Conservation (phyloP, 2,797 vertebrate genomes). For the Lemur catta region DNA sequence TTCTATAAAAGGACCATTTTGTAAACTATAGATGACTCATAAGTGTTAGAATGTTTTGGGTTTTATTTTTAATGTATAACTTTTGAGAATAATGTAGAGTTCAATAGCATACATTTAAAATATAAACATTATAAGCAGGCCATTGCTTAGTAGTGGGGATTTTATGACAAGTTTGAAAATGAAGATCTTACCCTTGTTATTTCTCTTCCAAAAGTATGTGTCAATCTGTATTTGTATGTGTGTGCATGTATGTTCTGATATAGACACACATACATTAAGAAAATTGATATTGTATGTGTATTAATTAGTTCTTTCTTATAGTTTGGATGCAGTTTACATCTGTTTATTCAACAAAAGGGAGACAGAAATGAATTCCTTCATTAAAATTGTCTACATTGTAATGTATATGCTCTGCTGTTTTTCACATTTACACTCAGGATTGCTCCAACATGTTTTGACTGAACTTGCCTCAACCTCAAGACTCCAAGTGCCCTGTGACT, state of each 20-base stretch:
- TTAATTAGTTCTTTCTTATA: slow-evolving; percentile 45
- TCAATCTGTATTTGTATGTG: not conserved
- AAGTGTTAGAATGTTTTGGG: not conserved
- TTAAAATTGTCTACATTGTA: slow-evolving; percentile 49
- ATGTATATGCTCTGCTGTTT: slow-evolving; percentile 77
- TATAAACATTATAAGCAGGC: not conserved
- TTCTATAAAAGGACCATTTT: not conserved
- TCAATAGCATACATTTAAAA: not conserved
- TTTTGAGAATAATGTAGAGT: not conserved
- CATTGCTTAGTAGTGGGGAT: not conserved
- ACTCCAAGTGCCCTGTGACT: slow-evolving; percentile 69
- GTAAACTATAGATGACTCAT: not conserved
- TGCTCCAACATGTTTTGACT: slow-evolving; percentile 73
- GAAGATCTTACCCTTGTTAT: not conserved
- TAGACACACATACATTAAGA: not conserved
- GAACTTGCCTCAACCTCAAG: slow-evolving; percentile 80
- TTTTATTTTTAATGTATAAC: not conserved
- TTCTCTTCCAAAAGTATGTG: not conserved
- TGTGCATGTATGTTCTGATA: not conserved
- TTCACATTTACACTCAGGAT: slow-evolving; percentile 81
- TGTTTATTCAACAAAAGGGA: slow-evolving; percentile 63
- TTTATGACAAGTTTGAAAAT: not conserved
- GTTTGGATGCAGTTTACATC: slow-evolving; percentile 65
- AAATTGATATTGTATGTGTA: not conserved
- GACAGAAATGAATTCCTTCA: slow-evolving; percentile 54